Conservation (phyloP, 2,113 vertebrate genomes). For the Limnothrissa miodon region DNA sequence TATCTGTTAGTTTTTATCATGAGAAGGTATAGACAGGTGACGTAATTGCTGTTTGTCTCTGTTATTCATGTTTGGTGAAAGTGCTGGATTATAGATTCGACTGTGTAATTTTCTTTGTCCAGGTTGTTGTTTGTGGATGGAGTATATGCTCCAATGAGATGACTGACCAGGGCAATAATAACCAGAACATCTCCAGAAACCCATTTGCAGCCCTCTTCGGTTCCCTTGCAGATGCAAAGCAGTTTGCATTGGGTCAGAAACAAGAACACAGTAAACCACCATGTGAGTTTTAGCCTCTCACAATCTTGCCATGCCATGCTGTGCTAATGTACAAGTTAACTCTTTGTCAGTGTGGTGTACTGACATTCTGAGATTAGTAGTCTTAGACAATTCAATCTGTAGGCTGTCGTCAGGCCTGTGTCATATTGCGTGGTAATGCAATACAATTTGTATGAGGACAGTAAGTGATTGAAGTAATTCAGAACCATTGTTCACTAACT, state of each 20-base stretch:
- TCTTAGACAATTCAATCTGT: too few species aligned
- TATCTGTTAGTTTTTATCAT: not conserved
- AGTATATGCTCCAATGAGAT: constrained; percentile 81
- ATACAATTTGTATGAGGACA: too few species aligned
- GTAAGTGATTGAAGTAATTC: too few species aligned
- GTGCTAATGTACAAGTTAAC: not conserved
- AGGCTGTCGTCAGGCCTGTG: too few species aligned
- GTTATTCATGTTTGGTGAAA: not conserved
- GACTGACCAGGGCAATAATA: constrained; percentile 99
- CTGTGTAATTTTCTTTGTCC: not conserved
- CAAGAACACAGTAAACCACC: constrained; percentile 71
- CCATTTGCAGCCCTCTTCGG: constrained; percentile 96
- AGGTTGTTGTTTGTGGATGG: constrained; percentile 69
- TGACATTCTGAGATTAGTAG: too few species aligned
- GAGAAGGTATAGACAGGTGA: not conserved
- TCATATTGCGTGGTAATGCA: too few species aligned
- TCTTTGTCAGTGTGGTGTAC: too few species aligned
- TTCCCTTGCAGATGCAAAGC: constrained; percentile 92
- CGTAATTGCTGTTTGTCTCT: not conserved
- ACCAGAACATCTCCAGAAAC: constrained; percentile 94
- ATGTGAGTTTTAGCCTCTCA: constrained; percentile 66
- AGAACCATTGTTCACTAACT: too few species aligned
- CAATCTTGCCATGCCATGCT: not conserved
- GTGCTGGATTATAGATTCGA: not conserved
- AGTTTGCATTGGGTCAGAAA: constrained; percentile 89